Evolutionary conservation across 2,797 vertebrate species (phyloP), one percentile per base, ranked within the genome.

Genomic region (Melanotaenia pygmaea): DNA sequence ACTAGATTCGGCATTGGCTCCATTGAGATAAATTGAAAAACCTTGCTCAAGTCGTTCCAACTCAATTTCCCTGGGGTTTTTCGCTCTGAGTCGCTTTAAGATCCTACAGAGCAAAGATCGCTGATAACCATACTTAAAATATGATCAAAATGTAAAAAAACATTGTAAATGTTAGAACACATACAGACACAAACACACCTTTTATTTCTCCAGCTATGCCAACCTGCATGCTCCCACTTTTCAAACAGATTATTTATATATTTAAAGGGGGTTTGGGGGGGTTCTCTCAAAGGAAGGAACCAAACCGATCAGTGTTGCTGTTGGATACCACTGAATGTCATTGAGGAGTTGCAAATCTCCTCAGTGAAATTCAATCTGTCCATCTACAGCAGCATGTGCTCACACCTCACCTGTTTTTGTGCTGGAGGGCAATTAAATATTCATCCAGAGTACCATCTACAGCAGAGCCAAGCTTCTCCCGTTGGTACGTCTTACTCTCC

Each of bases 391-490:
- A 80, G 71, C 64, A 70, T 57, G 65, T 61, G 51, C 86, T 90
- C 86, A 89, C 88, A 80, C 83, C 91, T 95, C 95, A 99, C 98
- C 98, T 95, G 95, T 99, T 99, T 90, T 94, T 98, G 83, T 96
- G 96, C 92, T 99, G 98, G 79, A 99, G 95, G 65, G 85, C 84
- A 86, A 97, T 96, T 95, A 99, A 95, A 95, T 98, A 97, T 94
- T 99, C 96, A 76, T 99, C 96, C 77, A 97, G 95, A 84, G 94
- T 94, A 91, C 97, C 95, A 86, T 97, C 96, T 79, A 96, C 94
- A 77, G 94, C 91, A 86, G 94, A 93, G 89, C 94, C 92, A 84
- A 84, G 93, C 90, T 95, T 94, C 76, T 85, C 87, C 77, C 64
- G 80, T 82, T 84, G 89, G 82, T 74, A 85, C 77, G 77, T 80